These are phyloP conservation scores for Gymnoscopelus microlampas DNA, from an alignment of 2,797 vertebrate species.

Conservation along the genomic window DNA sequence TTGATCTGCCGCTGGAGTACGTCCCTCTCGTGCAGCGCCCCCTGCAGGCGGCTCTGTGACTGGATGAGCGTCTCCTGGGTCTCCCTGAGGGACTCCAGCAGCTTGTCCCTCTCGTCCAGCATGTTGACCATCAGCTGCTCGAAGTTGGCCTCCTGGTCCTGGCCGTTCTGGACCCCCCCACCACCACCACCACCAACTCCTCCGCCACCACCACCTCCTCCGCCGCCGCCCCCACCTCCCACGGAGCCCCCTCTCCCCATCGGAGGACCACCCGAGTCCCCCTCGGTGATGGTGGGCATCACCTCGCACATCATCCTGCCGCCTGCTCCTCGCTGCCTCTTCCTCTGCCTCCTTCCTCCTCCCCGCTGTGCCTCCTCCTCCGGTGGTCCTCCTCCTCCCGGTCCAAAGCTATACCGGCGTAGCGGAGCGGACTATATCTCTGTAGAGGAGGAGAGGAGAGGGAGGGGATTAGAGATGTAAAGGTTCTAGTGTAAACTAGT, in stretches of 20 bases:
- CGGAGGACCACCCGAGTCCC: slow-evolving; percentile 90
- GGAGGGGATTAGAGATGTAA: too few relatives aligned
- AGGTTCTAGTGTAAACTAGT: too few relatives aligned
- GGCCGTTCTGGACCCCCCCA: slow-evolving; percentile 78
- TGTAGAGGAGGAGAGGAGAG: too few relatives aligned
- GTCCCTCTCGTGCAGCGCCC: slow-evolving; percentile 92
- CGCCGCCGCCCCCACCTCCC: slow-evolving; percentile 23
- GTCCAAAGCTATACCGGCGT: too few relatives aligned
- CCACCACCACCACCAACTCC: slow-evolving; percentile 36
- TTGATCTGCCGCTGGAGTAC: slow-evolving; percentile 95
- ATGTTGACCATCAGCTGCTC: slow-evolving; percentile 99
- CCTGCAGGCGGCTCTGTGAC: slow-evolving; percentile 93
- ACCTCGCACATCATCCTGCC: slow-evolving; percentile 95
- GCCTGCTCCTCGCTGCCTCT: slow-evolving; percentile 15
- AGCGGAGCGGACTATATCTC: too few relatives aligned
- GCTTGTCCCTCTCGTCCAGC: slow-evolving; percentile 97
- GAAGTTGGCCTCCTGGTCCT: slow-evolving; percentile 93
- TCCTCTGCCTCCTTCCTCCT: too few relatives aligned
- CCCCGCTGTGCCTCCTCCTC: slow-evolving; percentile 34
- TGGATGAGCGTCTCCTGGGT: slow-evolving; percentile 92
- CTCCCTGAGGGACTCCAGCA: slow-evolving; percentile 94
- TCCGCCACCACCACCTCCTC: slow-evolving; percentile 63
- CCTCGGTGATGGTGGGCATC: slow-evolving; percentile 98
- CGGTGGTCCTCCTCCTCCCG: too few relatives aligned
- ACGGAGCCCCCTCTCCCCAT: slow-evolving; percentile 73